These are phyloP conservation scores for Diaperis boleti DNA, from an alignment of 2,888 invertebrate species.

Conservation along the genomic window DNA sequence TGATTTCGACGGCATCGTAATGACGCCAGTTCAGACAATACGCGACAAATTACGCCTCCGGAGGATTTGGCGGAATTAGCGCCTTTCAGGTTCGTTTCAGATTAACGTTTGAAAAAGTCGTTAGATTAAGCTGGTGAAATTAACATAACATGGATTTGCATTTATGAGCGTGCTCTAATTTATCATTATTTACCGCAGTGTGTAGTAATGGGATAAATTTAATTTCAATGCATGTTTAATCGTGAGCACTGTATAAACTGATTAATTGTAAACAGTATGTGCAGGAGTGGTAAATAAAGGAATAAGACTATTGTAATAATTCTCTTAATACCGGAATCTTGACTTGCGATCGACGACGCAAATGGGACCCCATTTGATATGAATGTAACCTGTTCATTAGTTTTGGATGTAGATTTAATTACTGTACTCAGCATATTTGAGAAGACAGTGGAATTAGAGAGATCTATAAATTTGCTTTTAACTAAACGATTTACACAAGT, in stretches of 20 bases:
- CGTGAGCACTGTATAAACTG: neutral
- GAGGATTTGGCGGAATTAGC: constrained; percentile 18
- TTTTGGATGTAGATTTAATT: constrained; percentile 8
- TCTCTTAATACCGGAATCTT: constrained; percentile 12
- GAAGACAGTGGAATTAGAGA: constrained; percentile 1
- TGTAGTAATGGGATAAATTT: constrained; percentile 8
- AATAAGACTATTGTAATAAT: neutral
- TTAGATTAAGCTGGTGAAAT: constrained; percentile 14
- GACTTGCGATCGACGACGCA: neutral
- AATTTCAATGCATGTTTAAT: constrained; percentile 13
- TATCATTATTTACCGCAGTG: constrained; percentile 12
- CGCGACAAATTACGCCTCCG: constrained; percentile 21
- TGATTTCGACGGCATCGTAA: constrained; percentile 12
- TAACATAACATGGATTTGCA: constrained; percentile 17
- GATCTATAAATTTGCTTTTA: constrained; percentile 4
- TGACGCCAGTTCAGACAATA: constrained; percentile 22
- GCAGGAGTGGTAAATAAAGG: neutral
- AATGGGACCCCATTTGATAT: neutral
- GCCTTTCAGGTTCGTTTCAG: constrained; percentile 6
- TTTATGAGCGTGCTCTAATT: constrained; percentile 9
- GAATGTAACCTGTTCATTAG: constrained; percentile 5
- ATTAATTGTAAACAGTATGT: neutral
- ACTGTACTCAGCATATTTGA: constrained; percentile 3
- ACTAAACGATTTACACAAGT: constrained; percentile 9
- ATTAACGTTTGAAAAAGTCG: constrained; percentile 16